Percentiles rank a stretch among this genome's conserved stretches.
These are phyloP conservation scores for Cydia fagiglandana DNA, from an alignment of 1,140 invertebrate species.

Conservation along the genomic window DNA sequence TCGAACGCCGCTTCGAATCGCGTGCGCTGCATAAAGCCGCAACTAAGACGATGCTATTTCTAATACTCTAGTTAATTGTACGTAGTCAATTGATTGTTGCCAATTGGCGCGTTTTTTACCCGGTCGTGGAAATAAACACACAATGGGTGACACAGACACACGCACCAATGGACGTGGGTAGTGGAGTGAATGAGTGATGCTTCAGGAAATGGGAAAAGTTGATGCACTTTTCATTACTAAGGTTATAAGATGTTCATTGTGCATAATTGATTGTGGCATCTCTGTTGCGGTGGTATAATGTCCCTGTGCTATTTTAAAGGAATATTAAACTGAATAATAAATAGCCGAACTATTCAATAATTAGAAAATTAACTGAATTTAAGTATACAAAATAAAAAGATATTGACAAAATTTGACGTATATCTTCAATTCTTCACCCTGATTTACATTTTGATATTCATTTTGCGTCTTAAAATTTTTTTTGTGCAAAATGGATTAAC, in stretches of 20 bases:
- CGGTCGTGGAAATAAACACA: conserved; percentile 16
- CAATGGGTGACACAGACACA: conserved; percentile 17
- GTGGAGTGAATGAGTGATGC: neutral
- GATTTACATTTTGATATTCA: too few relatives aligned
- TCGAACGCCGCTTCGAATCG: neutral
- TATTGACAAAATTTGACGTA: too few relatives aligned
- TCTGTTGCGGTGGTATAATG: too few relatives aligned
- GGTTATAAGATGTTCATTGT: neutral
- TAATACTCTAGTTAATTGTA: conserved; percentile 19
- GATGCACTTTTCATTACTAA: neutral
- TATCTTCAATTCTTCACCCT: too few relatives aligned
- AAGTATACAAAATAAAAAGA: too few relatives aligned
- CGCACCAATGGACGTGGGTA: neutral
- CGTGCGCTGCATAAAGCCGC: neutral
- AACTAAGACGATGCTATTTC: conserved; percentile 2
- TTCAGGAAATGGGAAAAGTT: conserved; percentile 25
- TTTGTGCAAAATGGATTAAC: too few relatives aligned
- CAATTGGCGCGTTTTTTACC: conserved; percentile 28
- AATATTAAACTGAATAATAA: too few relatives aligned
- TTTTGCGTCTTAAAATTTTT: too few relatives aligned
- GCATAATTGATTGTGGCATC: neutral
- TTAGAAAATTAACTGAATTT: too few relatives aligned
- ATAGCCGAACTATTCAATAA: too few relatives aligned
- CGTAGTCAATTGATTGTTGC: conserved; percentile 28
- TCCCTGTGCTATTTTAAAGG: too few relatives aligned